Percentiles rank a stretch among this genome's conserved stretches.
Evolutionary conservation across 2,888 invertebrate species (phyloP).

Genomic region (Pristionchus exspectatus): DNA sequence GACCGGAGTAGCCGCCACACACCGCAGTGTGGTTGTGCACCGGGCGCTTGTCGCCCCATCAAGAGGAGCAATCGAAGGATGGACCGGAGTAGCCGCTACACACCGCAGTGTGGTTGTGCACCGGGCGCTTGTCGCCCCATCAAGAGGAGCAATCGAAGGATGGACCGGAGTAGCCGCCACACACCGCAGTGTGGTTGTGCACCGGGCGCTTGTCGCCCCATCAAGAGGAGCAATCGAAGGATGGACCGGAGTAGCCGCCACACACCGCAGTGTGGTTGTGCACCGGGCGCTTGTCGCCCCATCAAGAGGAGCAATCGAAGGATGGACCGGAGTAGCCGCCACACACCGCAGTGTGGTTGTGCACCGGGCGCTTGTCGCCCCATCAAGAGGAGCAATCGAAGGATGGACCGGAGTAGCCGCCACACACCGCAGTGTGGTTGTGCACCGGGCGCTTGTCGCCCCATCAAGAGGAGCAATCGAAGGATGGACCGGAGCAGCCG

Average conservation of each 20-base stretch:
- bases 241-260: not conserved
- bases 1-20: not conserved
- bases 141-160: conserved; percentile 79
- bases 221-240: conserved; percentile 79
- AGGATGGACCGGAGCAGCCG: not conserved
- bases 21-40: no score
- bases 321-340: not conserved
- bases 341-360: no score
- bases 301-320: conserved; percentile 79
- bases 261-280: no score
- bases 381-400: conserved; percentile 79
- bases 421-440: no score
- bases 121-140: no score
- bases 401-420: not conserved
- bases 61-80: conserved; percentile 79
- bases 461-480: conserved; percentile 79
- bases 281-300: no score
- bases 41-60: no score
- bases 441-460: no score
- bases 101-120: no score
- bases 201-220: no score
- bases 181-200: no score
- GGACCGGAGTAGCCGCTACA: not conserved
- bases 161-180: not conserved
- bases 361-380: no score